Percentiles rank a stretch among this genome's conserved stretches.
phyloP scores from a whole-genome alignment of 2,888 invertebrate genomes.

The Philaethria dido region DNA sequence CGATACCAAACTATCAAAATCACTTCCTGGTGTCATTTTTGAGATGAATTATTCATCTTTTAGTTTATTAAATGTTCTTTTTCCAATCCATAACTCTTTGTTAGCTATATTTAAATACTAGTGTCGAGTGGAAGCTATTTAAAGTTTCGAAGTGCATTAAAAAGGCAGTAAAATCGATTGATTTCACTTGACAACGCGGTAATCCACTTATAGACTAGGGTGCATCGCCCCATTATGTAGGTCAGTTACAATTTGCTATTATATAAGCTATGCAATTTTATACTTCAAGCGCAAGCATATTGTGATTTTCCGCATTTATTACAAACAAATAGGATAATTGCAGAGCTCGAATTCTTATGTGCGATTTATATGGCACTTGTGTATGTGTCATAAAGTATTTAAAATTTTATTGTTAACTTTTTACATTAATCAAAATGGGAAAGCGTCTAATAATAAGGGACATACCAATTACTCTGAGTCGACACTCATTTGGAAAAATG shows the following conservation, averaged over 20 bases:
- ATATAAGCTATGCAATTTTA: conserved; percentile 47
- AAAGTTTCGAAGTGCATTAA: conserved; percentile 15
- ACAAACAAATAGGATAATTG: background rate
- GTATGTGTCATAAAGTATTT: too few relatives aligned
- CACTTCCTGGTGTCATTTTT: background rate
- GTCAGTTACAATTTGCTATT: conserved; percentile 60
- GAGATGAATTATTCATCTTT: background rate
- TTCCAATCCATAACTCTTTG: too few relatives aligned
- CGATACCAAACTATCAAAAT: background rate
- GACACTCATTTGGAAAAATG: too few relatives aligned
- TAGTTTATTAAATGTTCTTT: background rate
- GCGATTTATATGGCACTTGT: background rate
- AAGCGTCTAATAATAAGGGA: too few relatives aligned
- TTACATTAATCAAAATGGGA: too few relatives aligned
- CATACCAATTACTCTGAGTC: too few relatives aligned
- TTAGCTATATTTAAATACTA: background rate
- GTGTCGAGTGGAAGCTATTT: background rate
- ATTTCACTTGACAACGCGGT: conserved; percentile 45
- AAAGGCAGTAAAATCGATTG: conserved; percentile 42
- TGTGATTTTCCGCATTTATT: conserved; percentile 30
- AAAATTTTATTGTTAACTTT: too few relatives aligned
- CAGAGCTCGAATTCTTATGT: background rate
- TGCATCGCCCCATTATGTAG: conserved; percentile 72
- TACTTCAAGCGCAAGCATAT: conserved; percentile 29
- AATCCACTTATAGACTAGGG: conserved; percentile 67